Percentiles rank a stretch among this genome's conserved stretches.
phyloP scores from a whole-genome alignment of 2,797 vertebrate genomes.

The Aselliscus stoliczkanus region DNA sequence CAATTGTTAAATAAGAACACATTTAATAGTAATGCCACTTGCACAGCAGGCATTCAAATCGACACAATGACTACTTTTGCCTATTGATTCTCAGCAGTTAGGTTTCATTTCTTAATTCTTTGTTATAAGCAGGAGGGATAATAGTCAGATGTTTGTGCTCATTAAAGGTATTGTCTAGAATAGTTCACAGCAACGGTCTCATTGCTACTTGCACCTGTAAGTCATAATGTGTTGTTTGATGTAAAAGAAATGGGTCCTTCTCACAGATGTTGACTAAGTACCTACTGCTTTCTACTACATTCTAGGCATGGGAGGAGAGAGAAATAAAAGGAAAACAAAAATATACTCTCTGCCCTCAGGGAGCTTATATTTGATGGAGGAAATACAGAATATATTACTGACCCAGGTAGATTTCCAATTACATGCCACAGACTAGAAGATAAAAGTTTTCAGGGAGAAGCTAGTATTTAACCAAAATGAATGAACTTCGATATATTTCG shows the following conservation, averaged over 20 bases:
- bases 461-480: background rate
- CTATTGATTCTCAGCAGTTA: background rate
- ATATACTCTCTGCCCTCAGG: background rate
- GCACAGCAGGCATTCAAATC: background rate
- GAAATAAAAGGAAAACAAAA: background rate
- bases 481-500: background rate
- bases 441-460: background rate
- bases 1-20: conserved; percentile 13
- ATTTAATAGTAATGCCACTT: background rate
- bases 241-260: background rate
- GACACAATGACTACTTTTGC: background rate
- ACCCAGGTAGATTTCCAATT: background rate
- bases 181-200: background rate
- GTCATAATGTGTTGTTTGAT: background rate
- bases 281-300: background rate
- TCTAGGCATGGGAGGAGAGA: background rate
- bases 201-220: background rate
- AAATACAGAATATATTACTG: background rate
- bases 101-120: background rate
- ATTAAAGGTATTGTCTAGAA: background rate
- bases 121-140: background rate
- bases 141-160: background rate
- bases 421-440: background rate
- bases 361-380: background rate
- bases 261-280: background rate